A percentile compares a stretch with the other conserved stretches of the same genome.
Evolutionary conservation across 2,888 invertebrate species (phyloP).

Genomic region (Xanthorhoe designata): DNA sequence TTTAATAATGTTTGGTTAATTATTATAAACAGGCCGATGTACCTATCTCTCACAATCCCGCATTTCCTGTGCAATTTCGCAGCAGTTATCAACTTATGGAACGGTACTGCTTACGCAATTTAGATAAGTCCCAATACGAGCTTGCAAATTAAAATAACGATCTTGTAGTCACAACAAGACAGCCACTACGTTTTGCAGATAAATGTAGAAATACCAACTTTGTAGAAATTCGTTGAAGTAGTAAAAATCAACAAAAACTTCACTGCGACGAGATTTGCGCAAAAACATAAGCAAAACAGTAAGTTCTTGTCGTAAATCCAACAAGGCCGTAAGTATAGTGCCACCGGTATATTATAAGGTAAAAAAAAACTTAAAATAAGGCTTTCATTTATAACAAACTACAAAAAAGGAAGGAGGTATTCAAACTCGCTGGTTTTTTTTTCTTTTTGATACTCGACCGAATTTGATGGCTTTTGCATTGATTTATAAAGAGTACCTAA

Average conservation of each 20-base stretch:
- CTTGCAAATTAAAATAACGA: constrained; percentile 55
- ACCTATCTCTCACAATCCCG: no score
- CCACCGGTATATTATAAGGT: neutral
- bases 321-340: constrained; percentile 12
- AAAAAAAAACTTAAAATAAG: no score
- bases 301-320: constrained; percentile 3
- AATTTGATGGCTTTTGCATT: no score
- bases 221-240: neutral
- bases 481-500: no score
- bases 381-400: no score
- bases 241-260: neutral
- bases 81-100: constrained; percentile 46
- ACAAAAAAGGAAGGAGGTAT: no score
- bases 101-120: constrained; percentile 50
- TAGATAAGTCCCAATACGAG: constrained; percentile 55
- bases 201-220: neutral
- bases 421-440: no score
- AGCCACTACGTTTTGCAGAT: constrained; percentile 3
- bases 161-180: constrained; percentile 47
- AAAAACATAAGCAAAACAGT: neutral
- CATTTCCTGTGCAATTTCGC: constrained; percentile 22
- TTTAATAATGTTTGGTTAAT: no score
- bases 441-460: no score
- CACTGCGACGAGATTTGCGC: neutral
- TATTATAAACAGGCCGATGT: no score